Evolutionary conservation across 1,140 invertebrate genomes (phyloP).

Genomic region (Drosophila saltans): DNA sequence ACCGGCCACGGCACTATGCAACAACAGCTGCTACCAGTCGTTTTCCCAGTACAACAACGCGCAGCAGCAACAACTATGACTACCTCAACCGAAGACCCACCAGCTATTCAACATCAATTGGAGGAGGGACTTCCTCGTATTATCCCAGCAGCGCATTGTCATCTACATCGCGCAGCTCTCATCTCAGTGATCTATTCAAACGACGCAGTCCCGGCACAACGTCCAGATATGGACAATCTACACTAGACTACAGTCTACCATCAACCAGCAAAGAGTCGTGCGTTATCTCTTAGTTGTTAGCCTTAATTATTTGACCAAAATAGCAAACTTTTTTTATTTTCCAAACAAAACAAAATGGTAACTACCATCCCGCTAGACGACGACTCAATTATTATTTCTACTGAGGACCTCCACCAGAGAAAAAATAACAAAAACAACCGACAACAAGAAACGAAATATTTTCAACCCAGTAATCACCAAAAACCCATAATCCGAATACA

Average conservation of each 20-base stretch:
- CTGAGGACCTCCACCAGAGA: conserved; percentile 36
- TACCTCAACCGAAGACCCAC: conserved; percentile 54
- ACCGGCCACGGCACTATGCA: conserved; percentile 56
- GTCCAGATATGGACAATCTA: conserved; percentile 42
- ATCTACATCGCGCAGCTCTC: conserved; percentile 45
- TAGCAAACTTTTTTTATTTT: conserved; percentile 54
- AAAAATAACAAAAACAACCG: neutral
- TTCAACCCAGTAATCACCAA: conserved; percentile 25
- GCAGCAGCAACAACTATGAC: conserved; percentile 54
- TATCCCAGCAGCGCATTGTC: conserved; percentile 30
- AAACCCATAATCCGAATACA: conserved; percentile 34
- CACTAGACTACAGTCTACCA: conserved; percentile 39
- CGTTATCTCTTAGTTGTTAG: conserved; percentile 71
- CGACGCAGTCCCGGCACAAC: conserved; percentile 60
- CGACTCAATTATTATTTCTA: conserved; percentile 71
- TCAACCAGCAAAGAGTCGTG: conserved; percentile 75
- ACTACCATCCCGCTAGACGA: conserved; percentile 45
- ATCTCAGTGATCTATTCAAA: conserved; percentile 70
- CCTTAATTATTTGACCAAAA: conserved; percentile 47
- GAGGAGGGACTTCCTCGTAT: conserved; percentile 35
- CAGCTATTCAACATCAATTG: conserved; percentile 43
- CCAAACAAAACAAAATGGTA: conserved; percentile 7
- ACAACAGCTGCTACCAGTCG: conserved; percentile 44
- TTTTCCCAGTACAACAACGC: conserved; percentile 61
- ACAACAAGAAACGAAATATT: neutral